Conservation (phyloP, 1,140 invertebrate genomes). For the Cyphomyrmex costatus region DNA sequence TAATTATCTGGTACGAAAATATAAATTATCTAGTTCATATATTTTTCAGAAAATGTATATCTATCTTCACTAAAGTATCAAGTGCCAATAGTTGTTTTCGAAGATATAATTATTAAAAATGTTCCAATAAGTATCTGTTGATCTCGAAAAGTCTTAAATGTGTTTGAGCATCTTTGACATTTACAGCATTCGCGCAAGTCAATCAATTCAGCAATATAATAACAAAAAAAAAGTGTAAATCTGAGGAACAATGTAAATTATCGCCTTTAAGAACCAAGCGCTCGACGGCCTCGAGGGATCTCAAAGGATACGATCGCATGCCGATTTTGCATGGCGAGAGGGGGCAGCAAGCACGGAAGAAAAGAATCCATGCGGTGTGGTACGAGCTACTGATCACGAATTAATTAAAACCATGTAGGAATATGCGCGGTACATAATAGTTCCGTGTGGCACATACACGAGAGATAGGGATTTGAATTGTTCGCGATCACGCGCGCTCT, state of each 20-base stretch:
- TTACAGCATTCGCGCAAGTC: background rate
- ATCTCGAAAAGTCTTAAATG: background rate
- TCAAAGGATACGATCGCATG: constrained; percentile 40
- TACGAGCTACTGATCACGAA: constrained; percentile 81
- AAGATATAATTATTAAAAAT: constrained; percentile 29
- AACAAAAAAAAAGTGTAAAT: background rate
- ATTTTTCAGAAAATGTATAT: background rate
- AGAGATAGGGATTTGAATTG: constrained; percentile 84
- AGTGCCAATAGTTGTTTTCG: background rate
- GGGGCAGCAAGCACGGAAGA: constrained; percentile 26
- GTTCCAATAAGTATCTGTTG: background rate
- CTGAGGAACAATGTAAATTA: background rate
- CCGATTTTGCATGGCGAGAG: constrained; percentile 10
- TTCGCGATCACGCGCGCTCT: constrained; percentile 83
- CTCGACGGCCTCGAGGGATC: constrained; percentile 26
- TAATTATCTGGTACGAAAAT: no score
- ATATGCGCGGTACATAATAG: constrained; percentile 81
- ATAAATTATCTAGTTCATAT: background rate
- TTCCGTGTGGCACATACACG: constrained; percentile 80
- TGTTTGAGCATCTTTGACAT: background rate
- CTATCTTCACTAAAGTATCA: background rate
- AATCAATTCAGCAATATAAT: background rate
- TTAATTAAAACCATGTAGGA: constrained; percentile 84
- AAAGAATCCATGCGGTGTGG: constrained; percentile 58
- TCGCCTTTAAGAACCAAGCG: background rate